Evolutionary conservation across 2,888 invertebrate genomes (phyloP), one percentile per base, ranked within the genome.

Genomic region (Apodemia mormo): DNA sequence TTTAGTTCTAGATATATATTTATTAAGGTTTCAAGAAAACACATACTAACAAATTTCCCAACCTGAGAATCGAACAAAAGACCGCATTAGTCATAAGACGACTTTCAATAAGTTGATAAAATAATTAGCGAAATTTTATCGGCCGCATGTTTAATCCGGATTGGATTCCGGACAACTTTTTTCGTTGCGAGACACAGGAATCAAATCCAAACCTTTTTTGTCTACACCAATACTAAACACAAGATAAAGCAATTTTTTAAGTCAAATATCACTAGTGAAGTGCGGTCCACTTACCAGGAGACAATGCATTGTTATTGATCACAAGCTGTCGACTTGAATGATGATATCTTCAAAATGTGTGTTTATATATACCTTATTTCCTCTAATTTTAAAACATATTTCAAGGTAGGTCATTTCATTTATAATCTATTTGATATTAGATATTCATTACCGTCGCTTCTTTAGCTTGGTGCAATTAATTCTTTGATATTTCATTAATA

Each of bases 321-420:
- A 83, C 85, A 79, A 81, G 80, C 80, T 81, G 80, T 82, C 84
- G 77, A 84, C 81, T 81, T 83, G 49, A 92, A 87, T 92, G 91
- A 67, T 88, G 86, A 78, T 84, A 79, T 82, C 80, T 82, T 80
- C 80, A 81, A 83, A 79, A 81, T 80, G 81, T 81, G 82, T 81
- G 82, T 85, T 84, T 92, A 89, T 92, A 87, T 92, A 92, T 92
- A 92, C 87, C 84, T 85, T 90, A 87, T 90, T 84, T 78, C 76
- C 82, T 84, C 82, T 83, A 83, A 85, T 86, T 87, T 86, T 80
- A 86, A 82, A 83, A 83, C 79, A 75, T 78, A 76, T 84, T 83
- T 82, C 83, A 80, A 80, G 83, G 82, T 78, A 85, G 85, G 85
- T 87, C 82, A 74, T 84, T 85, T 84, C 85, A 88, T 90, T 85